A percentile compares a stretch with the other conserved stretches of the same genome.
phyloP scores from a whole-genome alignment of 2,797 vertebrate species.

The Sylvilagus floridanus region DNA sequence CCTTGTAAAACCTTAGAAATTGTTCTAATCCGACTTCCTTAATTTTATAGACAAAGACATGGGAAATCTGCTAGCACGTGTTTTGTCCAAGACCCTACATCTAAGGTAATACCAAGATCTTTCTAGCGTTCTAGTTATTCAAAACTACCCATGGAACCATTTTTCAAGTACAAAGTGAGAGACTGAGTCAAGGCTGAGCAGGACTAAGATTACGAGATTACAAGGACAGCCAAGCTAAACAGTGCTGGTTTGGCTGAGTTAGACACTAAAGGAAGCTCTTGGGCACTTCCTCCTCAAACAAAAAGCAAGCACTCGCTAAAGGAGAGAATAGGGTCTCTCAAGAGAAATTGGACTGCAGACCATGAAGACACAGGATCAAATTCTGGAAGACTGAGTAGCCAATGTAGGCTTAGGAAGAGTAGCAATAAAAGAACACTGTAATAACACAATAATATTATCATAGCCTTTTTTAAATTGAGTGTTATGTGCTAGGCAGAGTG shows the following conservation, averaged over 20 bases:
- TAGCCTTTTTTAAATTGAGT: background rate
- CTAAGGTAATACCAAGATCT: background rate
- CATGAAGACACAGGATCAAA: background rate
- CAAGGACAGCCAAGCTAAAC: background rate
- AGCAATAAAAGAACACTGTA: background rate
- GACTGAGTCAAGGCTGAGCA: background rate
- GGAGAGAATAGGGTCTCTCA: background rate
- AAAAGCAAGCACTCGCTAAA: background rate
- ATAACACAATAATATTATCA: background rate
- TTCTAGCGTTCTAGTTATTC: background rate
- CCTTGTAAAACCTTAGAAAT: slow-evolving; percentile 45
- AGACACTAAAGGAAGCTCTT: background rate
- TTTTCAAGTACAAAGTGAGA: slow-evolving; percentile 38
- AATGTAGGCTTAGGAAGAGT: background rate
- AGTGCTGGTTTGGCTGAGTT: background rate
- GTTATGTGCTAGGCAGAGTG: background rate
- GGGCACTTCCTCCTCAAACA: background rate
- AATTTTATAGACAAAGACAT: background rate
- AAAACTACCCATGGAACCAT: background rate
- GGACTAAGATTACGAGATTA: background rate
- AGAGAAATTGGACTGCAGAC: background rate
- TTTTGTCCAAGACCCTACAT: background rate
- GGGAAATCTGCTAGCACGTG: background rate
- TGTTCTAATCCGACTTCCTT: slow-evolving; percentile 37
- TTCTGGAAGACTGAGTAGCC: background rate